phyloP scores from a whole-genome alignment of 2,888 invertebrate genomes.

The Dorcus hopei region DNA sequence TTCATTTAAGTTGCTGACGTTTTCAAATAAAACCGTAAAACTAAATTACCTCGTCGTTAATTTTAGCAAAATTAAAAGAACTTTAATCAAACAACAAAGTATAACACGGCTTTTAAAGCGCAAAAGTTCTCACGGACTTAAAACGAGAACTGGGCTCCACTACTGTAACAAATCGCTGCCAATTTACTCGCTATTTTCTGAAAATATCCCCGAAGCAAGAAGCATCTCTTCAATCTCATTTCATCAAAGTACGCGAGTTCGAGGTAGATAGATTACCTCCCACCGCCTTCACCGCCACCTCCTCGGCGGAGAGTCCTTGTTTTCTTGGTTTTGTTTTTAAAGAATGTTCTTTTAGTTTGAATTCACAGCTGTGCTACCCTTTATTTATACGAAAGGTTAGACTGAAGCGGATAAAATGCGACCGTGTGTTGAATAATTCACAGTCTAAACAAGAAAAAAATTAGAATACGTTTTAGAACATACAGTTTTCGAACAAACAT shows the following conservation, averaged over 20 bases:
- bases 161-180: slow-evolving; percentile 26
- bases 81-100: slow-evolving; percentile 15
- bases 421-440: slow-evolving; percentile 20
- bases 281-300: slow-evolving; percentile 12
- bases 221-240: slow-evolving; percentile 26
- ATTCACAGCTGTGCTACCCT: slow-evolving; percentile 31
- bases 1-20: no score
- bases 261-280: slow-evolving; percentile 32
- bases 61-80: slow-evolving; percentile 4
- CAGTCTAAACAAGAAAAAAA: slow-evolving; percentile 33
- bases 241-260: slow-evolving; percentile 29
- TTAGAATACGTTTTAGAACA: slow-evolving; percentile 25
- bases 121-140: slow-evolving; percentile 13
- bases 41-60: background rate
- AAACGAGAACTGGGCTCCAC: slow-evolving; percentile 14
- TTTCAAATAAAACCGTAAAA: no score
- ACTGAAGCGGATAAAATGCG: slow-evolving; percentile 12
- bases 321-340: slow-evolving; percentile 40
- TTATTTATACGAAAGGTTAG: slow-evolving; percentile 19
- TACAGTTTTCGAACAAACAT: slow-evolving; percentile 35
- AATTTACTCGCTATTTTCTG: slow-evolving; percentile 25
- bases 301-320: slow-evolving; percentile 23
- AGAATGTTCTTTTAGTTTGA: slow-evolving; percentile 29
- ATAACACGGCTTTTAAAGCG: slow-evolving; percentile 1
- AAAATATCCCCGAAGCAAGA: slow-evolving; percentile 24